Base-by-base conservation (phyloP, 2,113 vertebrate genomes). In the Rissa tridactyla region DNA sequence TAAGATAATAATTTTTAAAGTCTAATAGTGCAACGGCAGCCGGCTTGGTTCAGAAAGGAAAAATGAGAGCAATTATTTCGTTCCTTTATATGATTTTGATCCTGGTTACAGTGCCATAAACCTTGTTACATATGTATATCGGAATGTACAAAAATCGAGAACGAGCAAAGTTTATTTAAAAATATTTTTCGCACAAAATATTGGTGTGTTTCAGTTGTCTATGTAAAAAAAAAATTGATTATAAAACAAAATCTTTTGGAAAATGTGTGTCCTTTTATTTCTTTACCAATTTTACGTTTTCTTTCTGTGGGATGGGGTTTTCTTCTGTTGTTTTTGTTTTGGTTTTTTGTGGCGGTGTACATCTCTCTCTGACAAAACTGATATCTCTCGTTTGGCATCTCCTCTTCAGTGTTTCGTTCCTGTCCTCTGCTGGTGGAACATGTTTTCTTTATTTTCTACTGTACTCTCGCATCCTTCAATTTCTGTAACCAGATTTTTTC, bases 31-130 rank as follows among this genome's bases (percentile, higher is more conserved):
- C 72, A 97, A 85, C 90, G 86, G 96, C 98, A 98, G 98, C 97
- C 97, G 90, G 97, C 98, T 98, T 97, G 98, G 97, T 97, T 85
- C 92, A 85, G 93, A 95, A 97, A 86, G 81, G 88, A 93, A 94
- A 96, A 95, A 94, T 79, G 89, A 95, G 94, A 98, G 92, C 91
- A 96, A 49, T 94, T 97, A 92, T 86, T 98, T 98, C 5, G 96
- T 97, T 98, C 64, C 92, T 97, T 94, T 96, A 70, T 87, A 96
- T 82, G 82, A 91, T 97, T 97, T 98, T 94, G 94, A 98, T 97
- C 98, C 98, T 98, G 98, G 98, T 98, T 97, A 98, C 95, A 98
- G 97, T 98, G 98, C 98, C 98, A 98, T 98, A 98, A 98, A 97
- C 96, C 97, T 98, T 98, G 98, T 98, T 98, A 98, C 98, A 97